These are phyloP conservation scores for Drosophila neutralis DNA, from an alignment of 2,888 invertebrate genomes.

Conservation along the genomic window DNA sequence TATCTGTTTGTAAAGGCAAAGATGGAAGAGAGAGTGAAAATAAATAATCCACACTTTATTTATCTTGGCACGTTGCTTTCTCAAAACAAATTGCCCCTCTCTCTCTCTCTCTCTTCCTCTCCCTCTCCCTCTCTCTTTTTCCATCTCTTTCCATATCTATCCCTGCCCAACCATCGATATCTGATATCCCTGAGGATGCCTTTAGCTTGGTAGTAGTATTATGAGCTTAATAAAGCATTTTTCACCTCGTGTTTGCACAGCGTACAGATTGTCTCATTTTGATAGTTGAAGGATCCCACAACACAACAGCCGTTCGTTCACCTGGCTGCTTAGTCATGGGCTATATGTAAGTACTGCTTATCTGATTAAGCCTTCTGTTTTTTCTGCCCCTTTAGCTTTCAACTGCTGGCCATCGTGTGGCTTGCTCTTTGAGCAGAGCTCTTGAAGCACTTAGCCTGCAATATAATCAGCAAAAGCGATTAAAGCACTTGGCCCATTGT, in stretches of 20 bases:
- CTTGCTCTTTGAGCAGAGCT: constrained; percentile 42
- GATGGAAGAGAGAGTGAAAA: not conserved
- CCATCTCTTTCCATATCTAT: not conserved
- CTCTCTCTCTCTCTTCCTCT: no score
- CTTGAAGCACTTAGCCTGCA: constrained; percentile 73
- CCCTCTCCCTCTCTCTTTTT: not conserved
- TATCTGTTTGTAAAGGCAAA: not conserved
- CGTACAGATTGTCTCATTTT: constrained; percentile 41
- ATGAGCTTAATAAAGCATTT: constrained; percentile 29
- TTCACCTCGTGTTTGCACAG: constrained; percentile 34
- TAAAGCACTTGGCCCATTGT: constrained; percentile 80
- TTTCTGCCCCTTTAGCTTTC: constrained; percentile 5
- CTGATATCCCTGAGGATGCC: constrained; percentile 7
- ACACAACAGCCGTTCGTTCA: constrained; percentile 34
- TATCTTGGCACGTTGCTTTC: not conserved
- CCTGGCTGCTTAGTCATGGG: constrained; percentile 60
- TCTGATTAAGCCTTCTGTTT: constrained; percentile 53
- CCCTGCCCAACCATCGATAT: constrained; percentile 1
- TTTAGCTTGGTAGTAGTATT: constrained; percentile 11
- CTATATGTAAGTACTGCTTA: constrained; percentile 55
- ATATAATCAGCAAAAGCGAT: constrained; percentile 80
- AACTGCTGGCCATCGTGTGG: constrained; percentile 44
- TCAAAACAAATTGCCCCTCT: not conserved
- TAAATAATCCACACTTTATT: not conserved
- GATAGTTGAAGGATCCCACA: constrained; percentile 41